phyloP scores from a whole-genome alignment of 1,140 invertebrate genomes.

The Pectinophora gossypiella region DNA sequence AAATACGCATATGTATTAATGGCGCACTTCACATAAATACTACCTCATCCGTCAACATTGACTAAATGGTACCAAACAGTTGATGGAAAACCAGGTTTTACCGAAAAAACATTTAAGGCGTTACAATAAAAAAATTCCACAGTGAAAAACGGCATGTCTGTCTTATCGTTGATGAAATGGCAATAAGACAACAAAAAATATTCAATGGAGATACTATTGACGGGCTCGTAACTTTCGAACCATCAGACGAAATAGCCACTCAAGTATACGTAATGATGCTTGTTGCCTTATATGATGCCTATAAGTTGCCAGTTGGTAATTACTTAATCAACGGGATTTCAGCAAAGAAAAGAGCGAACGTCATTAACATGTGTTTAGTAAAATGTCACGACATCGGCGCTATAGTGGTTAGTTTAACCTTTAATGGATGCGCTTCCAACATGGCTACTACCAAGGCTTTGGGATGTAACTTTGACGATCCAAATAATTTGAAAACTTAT shows the following conservation, averaged over 20 bases:
- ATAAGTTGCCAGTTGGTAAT: conserved; percentile 41
- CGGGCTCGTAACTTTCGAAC: conserved; percentile 7
- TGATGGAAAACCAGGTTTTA: conserved; percentile 15
- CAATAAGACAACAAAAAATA: neutral
- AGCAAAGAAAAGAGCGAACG: conserved; percentile 24
- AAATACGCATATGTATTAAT: too few relatives aligned
- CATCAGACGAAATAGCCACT: conserved; percentile 19
- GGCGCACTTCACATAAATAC: neutral
- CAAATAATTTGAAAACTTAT: conserved; percentile 24
- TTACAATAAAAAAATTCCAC: conserved; percentile 8
- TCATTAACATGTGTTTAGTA: conserved; percentile 26
- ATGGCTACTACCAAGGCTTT: conserved; percentile 12
- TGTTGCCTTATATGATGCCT: conserved; percentile 28
- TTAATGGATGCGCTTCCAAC: conserved; percentile 34
- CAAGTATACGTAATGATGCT: conserved; percentile 39
- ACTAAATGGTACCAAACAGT: conserved; percentile 10
- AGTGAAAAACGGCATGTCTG: conserved; percentile 6
- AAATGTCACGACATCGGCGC: conserved; percentile 25
- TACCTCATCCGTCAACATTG: conserved; percentile 11
- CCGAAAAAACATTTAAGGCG: conserved; percentile 7
- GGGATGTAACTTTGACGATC: conserved; percentile 17
- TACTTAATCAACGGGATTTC: conserved; percentile 30
- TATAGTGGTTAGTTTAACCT: conserved; percentile 18
- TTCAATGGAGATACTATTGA: conserved; percentile 4
- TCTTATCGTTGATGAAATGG: conserved; percentile 3